These are phyloP conservation scores for Darevskia nairensis DNA, from an alignment of 2,797 vertebrate genomes.

Conservation along the genomic window DNA sequence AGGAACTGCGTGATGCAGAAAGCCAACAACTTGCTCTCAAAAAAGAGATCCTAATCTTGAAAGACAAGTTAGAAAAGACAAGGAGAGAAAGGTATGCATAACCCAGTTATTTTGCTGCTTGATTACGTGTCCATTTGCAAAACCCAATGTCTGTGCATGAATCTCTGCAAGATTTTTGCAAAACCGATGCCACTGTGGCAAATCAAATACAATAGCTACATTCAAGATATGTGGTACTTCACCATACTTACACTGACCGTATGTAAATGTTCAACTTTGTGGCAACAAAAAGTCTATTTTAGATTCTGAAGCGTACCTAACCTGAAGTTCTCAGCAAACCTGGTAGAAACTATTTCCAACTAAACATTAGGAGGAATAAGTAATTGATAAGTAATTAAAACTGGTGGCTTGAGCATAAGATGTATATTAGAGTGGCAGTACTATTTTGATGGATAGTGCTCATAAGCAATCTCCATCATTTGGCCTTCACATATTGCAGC, in stretches of 20 bases:
- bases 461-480: not conserved
- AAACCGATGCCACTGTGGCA: not conserved
- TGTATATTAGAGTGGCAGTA: not conserved
- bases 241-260: too few relatives aligned
- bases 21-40: slow-evolving; percentile 94
- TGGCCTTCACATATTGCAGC: not conserved
- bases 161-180: not conserved
- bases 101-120: slow-evolving; percentile 11
- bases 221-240: not conserved
- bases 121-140: slow-evolving; percentile 13
- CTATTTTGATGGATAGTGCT: not conserved
- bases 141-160: not conserved
- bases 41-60: slow-evolving; percentile 96
- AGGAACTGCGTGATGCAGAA: slow-evolving; percentile 94
- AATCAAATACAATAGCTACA: not conserved
- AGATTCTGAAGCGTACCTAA: not conserved
- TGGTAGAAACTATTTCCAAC: not conserved
- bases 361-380: not conserved
- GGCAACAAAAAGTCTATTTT: not conserved
- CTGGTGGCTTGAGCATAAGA: not conserved
- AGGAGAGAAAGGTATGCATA: slow-evolving; percentile 90
- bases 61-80: slow-evolving; percentile 97
- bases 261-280: not conserved
- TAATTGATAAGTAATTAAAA: not conserved
- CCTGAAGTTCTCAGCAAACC: not conserved